Percentiles rank a stretch among this genome's conserved stretches.
phyloP scores from a whole-genome alignment of 2,797 vertebrate genomes.

The Syngnathus acus region DNA sequence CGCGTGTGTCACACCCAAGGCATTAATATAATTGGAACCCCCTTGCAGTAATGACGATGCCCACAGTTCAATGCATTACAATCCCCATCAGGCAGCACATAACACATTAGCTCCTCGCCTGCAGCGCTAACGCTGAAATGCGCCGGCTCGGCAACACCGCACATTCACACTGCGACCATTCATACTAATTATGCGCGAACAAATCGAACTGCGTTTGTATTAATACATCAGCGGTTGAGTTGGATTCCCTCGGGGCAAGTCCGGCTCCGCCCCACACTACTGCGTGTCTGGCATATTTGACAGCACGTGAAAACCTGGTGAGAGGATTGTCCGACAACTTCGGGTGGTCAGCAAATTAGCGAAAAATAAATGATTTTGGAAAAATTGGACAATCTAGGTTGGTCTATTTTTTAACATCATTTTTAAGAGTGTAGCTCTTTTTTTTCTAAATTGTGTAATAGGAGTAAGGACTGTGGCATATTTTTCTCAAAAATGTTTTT shows the following conservation, averaged over 20 bases:
- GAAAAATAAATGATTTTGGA: too few relatives aligned
- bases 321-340: neutral
- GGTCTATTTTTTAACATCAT: too few relatives aligned
- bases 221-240: slow-evolving; percentile 7
- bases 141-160: neutral
- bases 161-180: slow-evolving; percentile 1
- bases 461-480: neutral
- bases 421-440: too few relatives aligned
- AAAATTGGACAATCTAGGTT: too few relatives aligned
- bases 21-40: neutral
- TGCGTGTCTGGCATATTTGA: slow-evolving; percentile 4
- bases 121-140: neutral
- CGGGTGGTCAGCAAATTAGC: neutral
- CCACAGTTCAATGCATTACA: slow-evolving; percentile 2
- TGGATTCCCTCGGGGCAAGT: slow-evolving; percentile 5
- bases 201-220: slow-evolving; percentile 1
- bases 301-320: slow-evolving; percentile 1
- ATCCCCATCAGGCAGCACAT: slow-evolving; percentile 3
- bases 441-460: neutral
- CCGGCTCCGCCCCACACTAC: slow-evolving; percentile 1
- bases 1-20: slow-evolving; percentile 6
- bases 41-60: slow-evolving; percentile 4
- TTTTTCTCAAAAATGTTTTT: neutral
- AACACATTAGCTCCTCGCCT: slow-evolving; percentile 1
- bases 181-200: slow-evolving; percentile 3